Percentiles rank a stretch among this genome's conserved stretches.
Evolutionary conservation across 1,140 invertebrate genomes (phyloP).

Genomic region (Maniola jurtina): DNA sequence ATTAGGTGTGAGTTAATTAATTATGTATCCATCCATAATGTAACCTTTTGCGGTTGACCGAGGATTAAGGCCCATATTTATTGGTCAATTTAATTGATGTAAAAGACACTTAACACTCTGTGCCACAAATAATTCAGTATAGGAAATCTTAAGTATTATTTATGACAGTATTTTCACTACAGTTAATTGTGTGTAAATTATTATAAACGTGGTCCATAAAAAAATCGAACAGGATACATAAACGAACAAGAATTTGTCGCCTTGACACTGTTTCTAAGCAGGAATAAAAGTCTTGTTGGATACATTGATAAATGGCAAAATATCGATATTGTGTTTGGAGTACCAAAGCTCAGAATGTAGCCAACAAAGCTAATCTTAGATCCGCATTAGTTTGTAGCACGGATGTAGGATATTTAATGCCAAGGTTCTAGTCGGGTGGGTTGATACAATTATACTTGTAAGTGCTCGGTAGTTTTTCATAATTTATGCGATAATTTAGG

Average conservation of each 20-base stretch:
- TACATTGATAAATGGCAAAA: conserved; percentile 8
- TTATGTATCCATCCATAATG: no score
- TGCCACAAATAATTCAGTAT: no score
- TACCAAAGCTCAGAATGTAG: neutral
- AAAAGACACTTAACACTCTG: no score
- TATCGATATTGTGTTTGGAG: neutral
- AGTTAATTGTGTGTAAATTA: conserved; percentile 1
- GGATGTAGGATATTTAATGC: conserved; percentile 12
- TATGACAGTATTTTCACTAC: neutral
- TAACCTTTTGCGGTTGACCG: no score
- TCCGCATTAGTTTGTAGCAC: conserved; percentile 9
- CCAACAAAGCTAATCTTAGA: conserved; percentile 5
- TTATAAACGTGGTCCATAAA: neutral
- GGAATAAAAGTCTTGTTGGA: conserved; percentile 3
- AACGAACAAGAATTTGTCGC: conserved; percentile 3
- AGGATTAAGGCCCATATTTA: no score
- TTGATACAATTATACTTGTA: neutral
- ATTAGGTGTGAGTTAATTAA: no score
- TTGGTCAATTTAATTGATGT: no score
- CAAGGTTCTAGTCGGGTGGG: conserved; percentile 1
- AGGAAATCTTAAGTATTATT: no score
- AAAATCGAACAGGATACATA: conserved; percentile 1
- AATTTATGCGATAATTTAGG: neutral
- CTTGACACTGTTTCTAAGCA: conserved; percentile 1
- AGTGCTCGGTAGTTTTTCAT: neutral